Conservation (phyloP, 2,888 invertebrate genomes). For the Phytoseiulus persimilis region DNA sequence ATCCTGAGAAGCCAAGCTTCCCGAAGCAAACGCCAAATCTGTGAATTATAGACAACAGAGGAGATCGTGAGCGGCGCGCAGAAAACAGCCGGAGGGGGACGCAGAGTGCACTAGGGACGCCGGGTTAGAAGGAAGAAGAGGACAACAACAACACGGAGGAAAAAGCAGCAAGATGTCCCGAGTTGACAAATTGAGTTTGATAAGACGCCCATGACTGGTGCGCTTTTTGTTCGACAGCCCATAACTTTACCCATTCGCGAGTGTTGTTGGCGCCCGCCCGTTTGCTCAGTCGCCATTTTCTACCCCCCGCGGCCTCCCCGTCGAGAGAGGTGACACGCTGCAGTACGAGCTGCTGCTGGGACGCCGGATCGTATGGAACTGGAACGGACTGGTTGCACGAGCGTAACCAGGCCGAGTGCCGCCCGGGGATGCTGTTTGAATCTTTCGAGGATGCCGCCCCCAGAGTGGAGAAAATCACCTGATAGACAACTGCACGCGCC, state of each 20-base stretch:
- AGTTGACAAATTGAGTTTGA: not conserved
- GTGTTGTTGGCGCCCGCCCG: not conserved
- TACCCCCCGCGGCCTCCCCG: no score
- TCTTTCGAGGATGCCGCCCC: no score
- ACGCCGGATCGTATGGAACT: no score
- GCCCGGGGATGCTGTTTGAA: no score
- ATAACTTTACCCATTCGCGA: not conserved
- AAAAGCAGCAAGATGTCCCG: not conserved
- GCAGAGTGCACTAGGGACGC: not conserved
- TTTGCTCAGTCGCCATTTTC: no score
- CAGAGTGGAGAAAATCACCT: no score
- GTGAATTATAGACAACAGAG: not conserved
- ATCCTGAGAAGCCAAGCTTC: not conserved
- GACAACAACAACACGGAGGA: not conserved
- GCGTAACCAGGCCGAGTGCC: no score
- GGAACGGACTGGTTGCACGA: no score
- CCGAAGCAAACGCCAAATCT: not conserved
- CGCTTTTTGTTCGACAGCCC: not conserved
- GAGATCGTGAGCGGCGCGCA: not conserved
- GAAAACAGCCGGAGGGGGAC: not conserved
- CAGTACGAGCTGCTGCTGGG: no score
- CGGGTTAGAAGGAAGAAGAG: not conserved
- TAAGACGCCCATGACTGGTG: not conserved
- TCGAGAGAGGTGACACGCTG: no score
- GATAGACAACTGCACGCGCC: no score